These are phyloP conservation scores for Melanaphis sacchari DNA, from an alignment of 1,140 invertebrate genomes.

Conservation along the genomic window DNA sequence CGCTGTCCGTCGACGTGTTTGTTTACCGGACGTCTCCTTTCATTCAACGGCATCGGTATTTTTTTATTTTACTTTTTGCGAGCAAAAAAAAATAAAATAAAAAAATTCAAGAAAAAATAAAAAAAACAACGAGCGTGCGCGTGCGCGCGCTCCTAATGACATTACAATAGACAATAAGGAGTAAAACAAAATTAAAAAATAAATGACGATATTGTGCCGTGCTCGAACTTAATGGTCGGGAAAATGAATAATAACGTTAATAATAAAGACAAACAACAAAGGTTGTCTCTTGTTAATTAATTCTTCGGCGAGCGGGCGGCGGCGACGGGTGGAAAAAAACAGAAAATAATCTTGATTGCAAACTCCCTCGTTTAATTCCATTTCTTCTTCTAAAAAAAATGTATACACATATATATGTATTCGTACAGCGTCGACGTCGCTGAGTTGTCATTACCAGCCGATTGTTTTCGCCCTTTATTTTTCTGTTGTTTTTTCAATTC, in stretches of 20 bases:
- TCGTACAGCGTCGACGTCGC: conserved; percentile 1
- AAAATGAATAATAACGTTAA: conserved; percentile 58
- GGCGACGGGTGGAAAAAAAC: conserved; percentile 41
- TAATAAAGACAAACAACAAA: conserved; percentile 58
- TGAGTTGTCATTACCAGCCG: conserved; percentile 56
- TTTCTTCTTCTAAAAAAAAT: conserved; percentile 50
- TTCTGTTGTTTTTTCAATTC: neutral
- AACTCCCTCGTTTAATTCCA: conserved; percentile 57
- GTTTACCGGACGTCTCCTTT: neutral
- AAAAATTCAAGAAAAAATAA: neutral
- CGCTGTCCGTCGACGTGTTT: neutral
- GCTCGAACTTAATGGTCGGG: conserved; percentile 57
- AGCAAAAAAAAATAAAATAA: neutral
- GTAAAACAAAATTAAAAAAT: conserved; percentile 58
- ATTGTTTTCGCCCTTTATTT: conserved; percentile 55
- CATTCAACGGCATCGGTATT: neutral
- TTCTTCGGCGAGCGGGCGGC: conserved; percentile 42
- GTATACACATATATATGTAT: neutral
- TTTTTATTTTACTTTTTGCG: neutral
- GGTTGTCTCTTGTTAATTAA: conserved; percentile 58
- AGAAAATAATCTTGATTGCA: conserved; percentile 58
- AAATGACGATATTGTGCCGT: conserved; percentile 57
- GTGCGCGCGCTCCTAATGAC: conserved; percentile 36
- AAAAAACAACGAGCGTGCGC: neutral
- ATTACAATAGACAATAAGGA: conserved; percentile 58